Percentiles rank a stretch among this genome's conserved stretches.
Evolutionary conservation across 2,113 vertebrate genomes (phyloP).

Genomic region (Merops nubicus): DNA sequence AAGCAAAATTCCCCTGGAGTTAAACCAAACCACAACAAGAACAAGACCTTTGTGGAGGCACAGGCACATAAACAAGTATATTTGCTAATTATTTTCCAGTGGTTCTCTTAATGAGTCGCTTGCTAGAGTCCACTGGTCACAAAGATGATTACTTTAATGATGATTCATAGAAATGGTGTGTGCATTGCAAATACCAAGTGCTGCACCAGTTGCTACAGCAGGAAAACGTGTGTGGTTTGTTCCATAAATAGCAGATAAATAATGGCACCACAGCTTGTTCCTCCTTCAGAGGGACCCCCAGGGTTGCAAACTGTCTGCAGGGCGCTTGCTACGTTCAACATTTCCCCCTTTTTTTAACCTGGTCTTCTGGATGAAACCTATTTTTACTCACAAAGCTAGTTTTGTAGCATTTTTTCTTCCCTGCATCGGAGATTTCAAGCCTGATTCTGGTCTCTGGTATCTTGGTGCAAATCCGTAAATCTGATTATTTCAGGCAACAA

Average conservation of each 20-base stretch:
- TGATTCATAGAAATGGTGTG: conserved; percentile 41
- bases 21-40: conserved; percentile 32
- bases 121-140: conserved; percentile 48
- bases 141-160: conserved; percentile 49
- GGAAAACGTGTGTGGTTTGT: neutral
- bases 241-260: conserved; percentile 47
- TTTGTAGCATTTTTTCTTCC: neutral
- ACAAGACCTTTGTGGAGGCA: neutral
- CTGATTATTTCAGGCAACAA: neutral
- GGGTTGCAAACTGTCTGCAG: neutral
- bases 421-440: neutral
- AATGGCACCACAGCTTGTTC: neutral
- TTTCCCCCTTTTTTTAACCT: neutral
- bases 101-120: conserved; percentile 48
- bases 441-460: neutral
- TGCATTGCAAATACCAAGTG: neutral
- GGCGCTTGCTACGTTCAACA: fast-evolving
- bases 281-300: neutral
- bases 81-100: conserved; percentile 51
- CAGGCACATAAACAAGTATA: neutral
- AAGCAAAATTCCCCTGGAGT: conserved; percentile 46
- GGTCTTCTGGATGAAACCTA: neutral
- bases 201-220: conserved; percentile 38
- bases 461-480: neutral
- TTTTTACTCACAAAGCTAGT: neutral